Percentiles rank a stretch among this genome's conserved stretches.
Conservation (phyloP, 2,113 vertebrate species). For the Rhinoderma darwinii region DNA sequence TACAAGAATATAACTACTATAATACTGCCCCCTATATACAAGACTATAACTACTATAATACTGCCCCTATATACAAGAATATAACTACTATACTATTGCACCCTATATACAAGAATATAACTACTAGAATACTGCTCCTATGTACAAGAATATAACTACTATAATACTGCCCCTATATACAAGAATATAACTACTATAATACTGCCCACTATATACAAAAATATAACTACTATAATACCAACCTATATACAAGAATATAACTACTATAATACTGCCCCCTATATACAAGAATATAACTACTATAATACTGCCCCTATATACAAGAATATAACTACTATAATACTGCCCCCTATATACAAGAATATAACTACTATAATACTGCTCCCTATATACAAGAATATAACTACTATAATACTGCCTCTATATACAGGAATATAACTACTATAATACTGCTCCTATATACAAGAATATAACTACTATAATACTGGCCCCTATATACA, state of each 20-base stretch:
- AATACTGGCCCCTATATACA: too few species aligned
- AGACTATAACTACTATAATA: not conserved
- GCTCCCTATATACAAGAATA: too few species aligned
- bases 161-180: slow-evolving; percentile 3
- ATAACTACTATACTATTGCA: not conserved
- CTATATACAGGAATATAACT: too few species aligned
- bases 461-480: too few species aligned
- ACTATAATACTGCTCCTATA: too few species aligned
- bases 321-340: not conserved
- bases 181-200: slow-evolving; percentile 7
- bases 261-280: not conserved
- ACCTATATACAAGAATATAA: not conserved
- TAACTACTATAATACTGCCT: too few species aligned
- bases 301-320: slow-evolving; percentile 3
- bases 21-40: too few species aligned
- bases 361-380: too few species aligned
- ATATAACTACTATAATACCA: slow-evolving; percentile 10
- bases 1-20: too few species aligned
- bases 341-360: too few species aligned
- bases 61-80: too few species aligned
- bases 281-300: slow-evolving; percentile 8
- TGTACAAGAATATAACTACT: not conserved
- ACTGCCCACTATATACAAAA: not conserved
- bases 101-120: not conserved
- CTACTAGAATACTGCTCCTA: not conserved